phyloP scores from a whole-genome alignment of 2,113 vertebrate genomes.

The Zeus faber region DNA sequence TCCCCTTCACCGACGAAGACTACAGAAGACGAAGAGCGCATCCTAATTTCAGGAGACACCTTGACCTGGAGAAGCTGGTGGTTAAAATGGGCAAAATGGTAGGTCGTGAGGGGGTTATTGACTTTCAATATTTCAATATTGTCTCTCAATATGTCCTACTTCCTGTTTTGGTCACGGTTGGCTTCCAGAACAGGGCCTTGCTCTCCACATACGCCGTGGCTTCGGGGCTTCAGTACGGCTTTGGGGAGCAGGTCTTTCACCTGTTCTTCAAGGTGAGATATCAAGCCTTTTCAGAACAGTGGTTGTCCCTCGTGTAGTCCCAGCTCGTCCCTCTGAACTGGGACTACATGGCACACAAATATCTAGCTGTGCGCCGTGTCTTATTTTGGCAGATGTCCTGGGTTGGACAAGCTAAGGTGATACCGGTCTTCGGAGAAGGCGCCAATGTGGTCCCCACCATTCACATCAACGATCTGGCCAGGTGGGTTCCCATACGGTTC shows the following conservation, averaged over 20 bases:
- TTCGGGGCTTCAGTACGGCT: constrained; percentile 88
- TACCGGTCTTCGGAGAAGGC: constrained; percentile 86
- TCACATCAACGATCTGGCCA: constrained; percentile 86
- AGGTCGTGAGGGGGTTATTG: constrained; percentile 57
- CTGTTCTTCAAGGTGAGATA: constrained; percentile 86
- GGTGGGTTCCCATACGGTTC: no score
- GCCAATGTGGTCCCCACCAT: constrained; percentile 84
- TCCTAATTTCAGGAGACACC: constrained; percentile 79
- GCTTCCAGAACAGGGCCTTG: constrained; percentile 71
- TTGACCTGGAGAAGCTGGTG: constrained; percentile 84
- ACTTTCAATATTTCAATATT: background rate
- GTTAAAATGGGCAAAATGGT: constrained; percentile 88
- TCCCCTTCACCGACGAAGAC: constrained; percentile 82
- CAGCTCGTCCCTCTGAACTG: no score
- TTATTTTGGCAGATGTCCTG: constrained; percentile 76
- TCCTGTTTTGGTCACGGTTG: background rate
- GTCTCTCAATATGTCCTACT: background rate
- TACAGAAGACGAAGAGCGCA: constrained; percentile 85
- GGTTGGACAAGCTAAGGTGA: constrained; percentile 72
- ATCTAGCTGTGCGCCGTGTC: background rate
- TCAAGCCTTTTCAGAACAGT: background rate
- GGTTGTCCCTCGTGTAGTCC: no score
- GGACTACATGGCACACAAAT: no score
- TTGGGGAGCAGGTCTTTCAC: constrained; percentile 86
- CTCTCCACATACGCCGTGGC: constrained; percentile 85